Evolutionary conservation across 1,140 invertebrate genomes (phyloP), one percentile per base, ranked within the genome.

Genomic region (Vanessa tameamea): DNA sequence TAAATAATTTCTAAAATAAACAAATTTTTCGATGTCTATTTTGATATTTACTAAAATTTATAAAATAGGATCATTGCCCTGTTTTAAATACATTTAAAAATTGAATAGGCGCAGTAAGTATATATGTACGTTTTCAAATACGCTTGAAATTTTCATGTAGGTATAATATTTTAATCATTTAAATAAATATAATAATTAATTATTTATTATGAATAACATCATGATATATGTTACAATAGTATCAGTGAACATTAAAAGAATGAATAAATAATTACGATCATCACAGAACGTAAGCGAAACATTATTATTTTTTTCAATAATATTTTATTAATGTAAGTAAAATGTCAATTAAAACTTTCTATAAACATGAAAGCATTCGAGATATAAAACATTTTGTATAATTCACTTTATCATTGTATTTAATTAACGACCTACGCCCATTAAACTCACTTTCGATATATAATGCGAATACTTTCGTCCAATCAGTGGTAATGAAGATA

Each of bases 371-470:
- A 63, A 71, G 48, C 59, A 57, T 23, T 57, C 20, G 20, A 23
- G 9, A 57, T 61, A 64, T 72, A 72, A 64, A 47, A 53, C 69
- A 65, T 53, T 47, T 55, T 26, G 37, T 8, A 53, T 50, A 47
- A 51, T 16, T 43, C 26, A 47, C 3, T 47, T 65, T 47, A 47
- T 53, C 31, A 65, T 64, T 53, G 63, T 47, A 64, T 71, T 67
- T 64, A 76, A 68, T 76, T 51, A 76, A 57, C 63, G 13, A 51
- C 47, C 53, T 69, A 7, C 50, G 50, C 23, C 16, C 20, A 31
- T 76, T 64, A 76, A 70, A 57, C 72, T 72, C 69, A 76, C 75
- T 76, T 76, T 76, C 69, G 26, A 68, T 69, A 57, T 23, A 26
- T 53, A 59, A 70, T 69, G n/a, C 48, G 59, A 23, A 63, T 64